These are phyloP conservation scores for Drosophila nigrodunni DNA, from an alignment of 1,140 invertebrate genomes.

Conservation along the genomic window DNA sequence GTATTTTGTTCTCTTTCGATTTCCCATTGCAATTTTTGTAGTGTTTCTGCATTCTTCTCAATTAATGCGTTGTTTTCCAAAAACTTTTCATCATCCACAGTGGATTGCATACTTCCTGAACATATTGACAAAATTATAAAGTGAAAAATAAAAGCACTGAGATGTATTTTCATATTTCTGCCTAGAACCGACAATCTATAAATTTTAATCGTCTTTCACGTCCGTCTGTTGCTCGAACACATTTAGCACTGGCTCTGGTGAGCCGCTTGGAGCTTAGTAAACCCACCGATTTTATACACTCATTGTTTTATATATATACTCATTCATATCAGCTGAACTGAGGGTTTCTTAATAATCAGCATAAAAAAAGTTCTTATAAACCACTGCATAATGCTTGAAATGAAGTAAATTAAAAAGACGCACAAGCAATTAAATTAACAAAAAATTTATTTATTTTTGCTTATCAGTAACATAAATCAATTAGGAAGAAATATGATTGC, in stretches of 20 bases:
- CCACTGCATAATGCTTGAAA: not conserved
- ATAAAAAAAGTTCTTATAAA: not conserved
- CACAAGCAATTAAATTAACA: too few species aligned
- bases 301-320: not conserved
- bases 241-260: not conserved
- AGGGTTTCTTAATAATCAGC: not conserved
- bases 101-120: not conserved
- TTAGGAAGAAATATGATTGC: too few species aligned
- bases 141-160: not conserved
- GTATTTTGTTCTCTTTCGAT: not conserved
- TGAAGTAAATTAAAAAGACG: too few species aligned
- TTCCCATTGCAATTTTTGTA: constrained; percentile 1
- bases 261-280: not conserved
- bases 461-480: too few species aligned
- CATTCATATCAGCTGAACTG: not conserved
- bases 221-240: not conserved
- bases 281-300: not conserved
- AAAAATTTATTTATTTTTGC: too few species aligned
- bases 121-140: not conserved
- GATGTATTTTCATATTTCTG: constrained; percentile 11
- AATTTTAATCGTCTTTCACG: not conserved
- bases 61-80: not conserved
- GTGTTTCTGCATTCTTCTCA: not conserved
- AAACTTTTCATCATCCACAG: not conserved
- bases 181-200: not conserved